Evolutionary conservation across 2,797 vertebrate species (phyloP), one percentile per base, ranked within the genome.

Genomic region (Sebastes matsubarae): DNA sequence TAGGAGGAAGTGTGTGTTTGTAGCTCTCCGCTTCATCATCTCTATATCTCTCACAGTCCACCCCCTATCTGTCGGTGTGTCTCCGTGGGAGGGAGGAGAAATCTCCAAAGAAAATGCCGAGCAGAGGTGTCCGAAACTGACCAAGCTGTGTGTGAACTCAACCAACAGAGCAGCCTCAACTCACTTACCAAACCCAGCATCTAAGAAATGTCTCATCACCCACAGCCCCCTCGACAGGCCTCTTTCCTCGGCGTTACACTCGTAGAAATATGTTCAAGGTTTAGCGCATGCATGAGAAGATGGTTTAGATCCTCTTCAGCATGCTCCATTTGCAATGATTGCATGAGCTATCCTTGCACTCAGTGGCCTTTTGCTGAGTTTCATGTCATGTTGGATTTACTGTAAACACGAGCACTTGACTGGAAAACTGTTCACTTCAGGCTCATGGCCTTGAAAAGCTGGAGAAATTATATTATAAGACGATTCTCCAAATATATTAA

Each of bases 61-160:
- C 14, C 77, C 77, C 71, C 32, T 70, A 76, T 87, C 80, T 74
- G 20, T 12, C 63, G 9, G 75, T 69, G 50, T 10, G 50, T 54
- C 50, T 54, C 74, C 68, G 80, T 36, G 75, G 81, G 72, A 32
- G 74, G 79, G 61, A 22, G 58, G 60, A 34, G 36, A 65, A 32
- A 52, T 77, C 46, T 77, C 66, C 72, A 82, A 92, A 91, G 83
- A 89, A 89, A 71, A 86, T 72, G 60, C 74, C 65, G 81, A 80
- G 46, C 83, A 83, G 89, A 90, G 83, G 72, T 91, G 84, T 91
- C 89, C 75, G 74, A 77, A 73, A 77, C 68, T 85, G 86, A 72
- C 83, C 74, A 59, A 75, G 68, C 61, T 52, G 12, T 75, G 80
- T 63, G 29, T 75, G 65, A 89, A 76, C 42, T 20, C 22, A 13